Evolutionary conservation across 2,888 invertebrate species (phyloP).

Genomic region (Balanococcus diminutus): DNA sequence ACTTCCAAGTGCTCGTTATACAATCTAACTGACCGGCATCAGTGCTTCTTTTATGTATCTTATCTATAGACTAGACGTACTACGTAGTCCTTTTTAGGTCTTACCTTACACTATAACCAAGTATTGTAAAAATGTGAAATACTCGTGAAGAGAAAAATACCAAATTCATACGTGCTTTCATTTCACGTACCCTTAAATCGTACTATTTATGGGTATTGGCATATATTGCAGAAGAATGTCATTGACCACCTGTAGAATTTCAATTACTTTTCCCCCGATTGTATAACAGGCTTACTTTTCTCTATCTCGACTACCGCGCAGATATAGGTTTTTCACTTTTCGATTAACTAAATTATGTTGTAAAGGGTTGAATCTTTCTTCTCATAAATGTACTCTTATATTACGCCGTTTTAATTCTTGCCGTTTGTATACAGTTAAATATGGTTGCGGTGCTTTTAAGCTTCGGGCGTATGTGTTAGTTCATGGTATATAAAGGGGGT

Average conservation of each 20-base stretch:
- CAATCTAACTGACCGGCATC: background rate
- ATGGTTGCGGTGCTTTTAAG: background rate
- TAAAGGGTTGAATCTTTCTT: background rate
- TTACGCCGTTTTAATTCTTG: background rate
- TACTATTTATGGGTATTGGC: slow-evolving; percentile 15
- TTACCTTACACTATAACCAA: background rate
- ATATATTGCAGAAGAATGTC: slow-evolving; percentile 28
- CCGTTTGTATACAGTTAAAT: background rate
- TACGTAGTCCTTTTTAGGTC: no score
- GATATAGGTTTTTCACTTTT: slow-evolving; percentile 6
- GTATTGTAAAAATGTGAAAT: background rate
- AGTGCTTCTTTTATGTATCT: no score
- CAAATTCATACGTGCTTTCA: slow-evolving; percentile 20
- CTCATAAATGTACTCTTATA: background rate
- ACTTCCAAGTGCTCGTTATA: background rate
- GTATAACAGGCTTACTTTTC: background rate
- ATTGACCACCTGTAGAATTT: slow-evolving; percentile 28
- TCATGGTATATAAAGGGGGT: background rate
- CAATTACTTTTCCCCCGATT: slow-evolving; percentile 10
- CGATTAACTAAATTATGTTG: slow-evolving; percentile 24
- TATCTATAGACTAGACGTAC: no score
- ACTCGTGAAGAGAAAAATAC: background rate
- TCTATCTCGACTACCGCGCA: no score
- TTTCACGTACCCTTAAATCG: background rate
- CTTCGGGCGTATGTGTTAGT: background rate